These are phyloP conservation scores for Chaetodon trifascialis DNA, from an alignment of 2,113 vertebrate species.

Conservation along the genomic window DNA sequence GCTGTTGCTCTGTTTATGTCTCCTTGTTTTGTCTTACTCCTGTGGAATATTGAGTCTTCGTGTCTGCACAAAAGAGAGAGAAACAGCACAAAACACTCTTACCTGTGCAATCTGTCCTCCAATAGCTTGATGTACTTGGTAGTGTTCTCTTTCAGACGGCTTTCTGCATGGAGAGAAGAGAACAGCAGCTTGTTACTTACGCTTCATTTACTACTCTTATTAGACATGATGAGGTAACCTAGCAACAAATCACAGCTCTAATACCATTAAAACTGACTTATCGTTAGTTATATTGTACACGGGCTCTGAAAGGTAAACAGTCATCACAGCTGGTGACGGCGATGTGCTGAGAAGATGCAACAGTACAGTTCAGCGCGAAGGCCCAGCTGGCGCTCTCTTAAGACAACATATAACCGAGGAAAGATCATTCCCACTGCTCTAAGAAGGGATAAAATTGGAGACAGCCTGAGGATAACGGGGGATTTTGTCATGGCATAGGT, in stretches of 20 bases:
- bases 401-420: slow-evolving; percentile 39
- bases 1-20: slow-evolving; percentile 35
- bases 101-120: slow-evolving; percentile 89
- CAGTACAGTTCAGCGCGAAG: slow-evolving; percentile 38
- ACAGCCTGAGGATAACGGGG: slow-evolving; percentile 53
- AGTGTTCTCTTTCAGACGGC: slow-evolving; percentile 84
- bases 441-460: slow-evolving; percentile 49
- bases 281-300: slow-evolving; percentile 45
- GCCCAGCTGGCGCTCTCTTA: slow-evolving; percentile 57
- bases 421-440: slow-evolving; percentile 37
- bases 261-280: slow-evolving; percentile 48
- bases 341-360: slow-evolving; percentile 41
- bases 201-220: slow-evolving; percentile 52
- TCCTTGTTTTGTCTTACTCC: slow-evolving; percentile 16
- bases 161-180: slow-evolving; percentile 78
- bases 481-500: slow-evolving; percentile 53
- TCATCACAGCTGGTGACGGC: slow-evolving; percentile 34
- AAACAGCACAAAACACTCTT: slow-evolving; percentile 40
- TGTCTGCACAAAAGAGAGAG: slow-evolving; percentile 7
- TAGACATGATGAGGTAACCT: slow-evolving; percentile 49
- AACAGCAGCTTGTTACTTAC: slow-evolving; percentile 48
- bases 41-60: slow-evolving; percentile 15
- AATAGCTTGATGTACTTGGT: slow-evolving; percentile 87
- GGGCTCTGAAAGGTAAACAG: slow-evolving; percentile 28
- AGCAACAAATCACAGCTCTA: slow-evolving; percentile 69